These are phyloP conservation scores for Ephialtes manifestator DNA, from an alignment of 2,888 invertebrate species.

Conservation along the genomic window DNA sequence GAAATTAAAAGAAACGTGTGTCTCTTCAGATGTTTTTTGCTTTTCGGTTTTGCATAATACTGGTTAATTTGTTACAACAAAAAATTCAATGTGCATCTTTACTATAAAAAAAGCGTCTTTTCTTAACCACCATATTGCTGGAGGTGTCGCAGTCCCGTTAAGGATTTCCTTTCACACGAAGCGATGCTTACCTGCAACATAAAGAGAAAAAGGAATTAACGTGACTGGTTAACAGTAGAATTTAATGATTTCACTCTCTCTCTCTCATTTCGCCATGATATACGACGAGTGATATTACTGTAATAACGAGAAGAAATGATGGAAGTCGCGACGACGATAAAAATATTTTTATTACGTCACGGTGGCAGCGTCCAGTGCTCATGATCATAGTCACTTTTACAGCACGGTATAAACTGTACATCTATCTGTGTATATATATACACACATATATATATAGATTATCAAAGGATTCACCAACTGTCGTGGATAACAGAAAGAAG, in stretches of 20 bases:
- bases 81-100: no score
- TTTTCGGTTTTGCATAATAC: no score
- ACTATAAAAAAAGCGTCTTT: no score
- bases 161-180: conserved; percentile 1
- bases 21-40: no score
- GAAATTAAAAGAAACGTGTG: no score
- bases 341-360: conserved; percentile 67
- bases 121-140: no score
- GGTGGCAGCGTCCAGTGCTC: conserved; percentile 34
- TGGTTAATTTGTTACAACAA: no score
- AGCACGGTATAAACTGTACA: conserved; percentile 60
- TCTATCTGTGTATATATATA: neutral
- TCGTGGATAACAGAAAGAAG: conserved; percentile 33
- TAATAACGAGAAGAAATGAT: conserved; percentile 53
- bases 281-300: conserved; percentile 60
- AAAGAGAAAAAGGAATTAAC: conserved; percentile 48
- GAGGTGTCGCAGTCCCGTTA: neutral
- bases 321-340: conserved; percentile 54
- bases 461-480: conserved; percentile 6
- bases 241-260: conserved; percentile 32
- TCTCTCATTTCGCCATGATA: conserved; percentile 48
- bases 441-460: neutral
- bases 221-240: conserved; percentile 24
- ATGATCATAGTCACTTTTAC: conserved; percentile 65
- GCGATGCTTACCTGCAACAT: conserved; percentile 69